These are phyloP conservation scores for Sebastes itinus DNA, from an alignment of 2,797 vertebrate species.

Conservation along the genomic window DNA sequence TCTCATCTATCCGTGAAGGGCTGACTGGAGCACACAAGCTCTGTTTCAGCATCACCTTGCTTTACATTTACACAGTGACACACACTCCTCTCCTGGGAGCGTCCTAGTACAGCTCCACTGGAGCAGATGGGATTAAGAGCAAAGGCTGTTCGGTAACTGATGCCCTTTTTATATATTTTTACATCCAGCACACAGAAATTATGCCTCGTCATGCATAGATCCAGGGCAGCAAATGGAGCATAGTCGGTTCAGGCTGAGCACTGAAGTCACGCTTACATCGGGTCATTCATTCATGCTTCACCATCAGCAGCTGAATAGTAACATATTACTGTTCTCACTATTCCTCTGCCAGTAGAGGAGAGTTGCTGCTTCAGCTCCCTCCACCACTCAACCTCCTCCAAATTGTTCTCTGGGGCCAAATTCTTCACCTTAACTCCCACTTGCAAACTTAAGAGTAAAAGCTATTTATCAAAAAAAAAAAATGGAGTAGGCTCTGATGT, in stretches of 20 bases:
- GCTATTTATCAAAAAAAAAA: not conserved
- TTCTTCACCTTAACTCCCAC: not conserved
- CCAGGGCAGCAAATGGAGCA: conserved; percentile 29
- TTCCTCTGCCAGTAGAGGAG: not conserved
- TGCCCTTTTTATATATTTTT: conserved; percentile 45
- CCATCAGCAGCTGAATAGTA: not conserved
- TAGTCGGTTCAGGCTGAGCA: conserved; percentile 10
- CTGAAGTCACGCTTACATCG: not conserved
- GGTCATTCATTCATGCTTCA: not conserved
- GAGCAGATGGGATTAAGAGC: conserved; percentile 67
- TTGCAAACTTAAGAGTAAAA: not conserved
- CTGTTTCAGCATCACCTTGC: conserved; percentile 47
- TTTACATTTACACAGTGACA: conserved; percentile 55
- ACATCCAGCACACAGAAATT: conserved; percentile 36
- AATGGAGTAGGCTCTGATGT: not conserved
- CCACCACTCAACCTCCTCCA: not conserved
- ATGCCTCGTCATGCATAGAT: conserved; percentile 23
- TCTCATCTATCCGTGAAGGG: conserved; percentile 15
- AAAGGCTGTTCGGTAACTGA: conserved; percentile 44
- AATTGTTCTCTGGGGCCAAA: not conserved
- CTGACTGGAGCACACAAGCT: conserved; percentile 40
- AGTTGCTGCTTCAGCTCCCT: not conserved
- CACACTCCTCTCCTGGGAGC: conserved; percentile 33
- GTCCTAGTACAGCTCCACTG: conserved; percentile 47
- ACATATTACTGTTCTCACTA: not conserved